phyloP scores from a whole-genome alignment of 2,797 vertebrate genomes.

The Leptatherina wallacei region DNA sequence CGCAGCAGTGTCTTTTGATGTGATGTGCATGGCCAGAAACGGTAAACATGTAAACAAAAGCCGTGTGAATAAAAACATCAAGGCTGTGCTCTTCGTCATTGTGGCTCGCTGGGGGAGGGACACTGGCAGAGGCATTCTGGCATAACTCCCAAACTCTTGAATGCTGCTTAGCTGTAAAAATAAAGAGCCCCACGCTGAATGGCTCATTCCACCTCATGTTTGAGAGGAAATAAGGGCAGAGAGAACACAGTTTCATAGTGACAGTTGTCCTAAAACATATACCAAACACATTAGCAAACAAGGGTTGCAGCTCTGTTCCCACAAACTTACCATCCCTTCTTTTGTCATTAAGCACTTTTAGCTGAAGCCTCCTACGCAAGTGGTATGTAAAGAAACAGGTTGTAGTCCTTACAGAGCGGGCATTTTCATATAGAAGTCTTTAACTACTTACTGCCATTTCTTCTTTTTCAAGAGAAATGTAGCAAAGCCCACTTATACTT shows the following conservation, averaged over 20 bases:
- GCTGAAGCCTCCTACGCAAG: slow-evolving; percentile 60
- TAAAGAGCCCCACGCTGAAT: slow-evolving; percentile 16
- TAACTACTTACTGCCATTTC: slow-evolving; percentile 26
- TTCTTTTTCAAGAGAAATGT: slow-evolving; percentile 22
- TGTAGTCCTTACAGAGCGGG: slow-evolving; percentile 27
- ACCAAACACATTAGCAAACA: slow-evolving; percentile 26
- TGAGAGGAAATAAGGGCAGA: slow-evolving; percentile 1
- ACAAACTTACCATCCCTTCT: slow-evolving; percentile 16
- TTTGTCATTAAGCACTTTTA: slow-evolving; percentile 58
- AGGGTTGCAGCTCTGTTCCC: slow-evolving; percentile 18
- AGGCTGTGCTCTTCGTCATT: slow-evolving; percentile 46
- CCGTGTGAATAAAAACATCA: slow-evolving; percentile 66
- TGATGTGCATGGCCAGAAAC: slow-evolving; percentile 39
- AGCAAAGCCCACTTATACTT: neutral
- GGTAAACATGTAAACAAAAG: slow-evolving; percentile 65
- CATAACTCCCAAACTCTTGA: slow-evolving; percentile 48
- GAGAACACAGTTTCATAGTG: slow-evolving; percentile 4
- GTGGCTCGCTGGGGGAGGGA: slow-evolving; percentile 44
- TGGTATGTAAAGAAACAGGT: slow-evolving; percentile 31
- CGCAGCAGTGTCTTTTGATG: slow-evolving; percentile 42
- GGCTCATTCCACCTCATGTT: slow-evolving; percentile 12
- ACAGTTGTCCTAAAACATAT: slow-evolving; percentile 15
- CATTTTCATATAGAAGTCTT: slow-evolving; percentile 54
- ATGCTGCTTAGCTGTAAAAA: slow-evolving; percentile 21
- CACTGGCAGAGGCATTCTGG: slow-evolving; percentile 45